phyloP scores from a whole-genome alignment of 2,888 invertebrate genomes.

The Drosophila greeni region DNA sequence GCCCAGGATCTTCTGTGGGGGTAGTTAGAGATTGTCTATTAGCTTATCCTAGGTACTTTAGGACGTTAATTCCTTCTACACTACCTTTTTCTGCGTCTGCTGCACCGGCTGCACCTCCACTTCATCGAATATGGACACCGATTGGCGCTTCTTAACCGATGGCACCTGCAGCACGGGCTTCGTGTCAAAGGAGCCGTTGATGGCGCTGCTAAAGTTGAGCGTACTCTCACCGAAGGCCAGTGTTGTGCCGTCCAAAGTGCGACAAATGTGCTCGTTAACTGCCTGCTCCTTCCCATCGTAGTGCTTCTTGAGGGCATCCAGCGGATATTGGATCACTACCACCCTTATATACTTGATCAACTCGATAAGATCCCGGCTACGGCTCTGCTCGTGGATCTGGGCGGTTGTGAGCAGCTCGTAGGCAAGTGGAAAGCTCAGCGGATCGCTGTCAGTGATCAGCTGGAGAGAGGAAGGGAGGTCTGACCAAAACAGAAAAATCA shows the following conservation, averaged over 20 bases:
- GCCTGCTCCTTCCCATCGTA: slow-evolving; percentile 58
- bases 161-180: slow-evolving; percentile 38
- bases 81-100: slow-evolving; percentile 57
- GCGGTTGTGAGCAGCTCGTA: slow-evolving; percentile 72
- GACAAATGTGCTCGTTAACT: slow-evolving; percentile 71
- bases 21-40: neutral
- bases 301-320: slow-evolving; percentile 60
- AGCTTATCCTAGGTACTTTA: neutral
- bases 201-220: slow-evolving; percentile 60
- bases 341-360: slow-evolving; percentile 75
- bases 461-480: slow-evolving; percentile 53
- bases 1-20: slow-evolving; percentile 47
- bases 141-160: slow-evolving; percentile 63
- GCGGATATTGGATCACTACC: slow-evolving; percentile 65
- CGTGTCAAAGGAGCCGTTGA: slow-evolving; percentile 61
- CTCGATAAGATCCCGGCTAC: slow-evolving; percentile 70
- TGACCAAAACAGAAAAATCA: neutral
- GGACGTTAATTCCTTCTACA: neutral
- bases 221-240: slow-evolving; percentile 59
- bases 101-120: slow-evolving; percentile 63
- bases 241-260: slow-evolving; percentile 59
- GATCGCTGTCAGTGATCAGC: slow-evolving; percentile 63
- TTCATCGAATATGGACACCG: slow-evolving; percentile 78
- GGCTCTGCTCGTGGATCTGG: slow-evolving; percentile 53
- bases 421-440: slow-evolving; percentile 72